Evolutionary conservation across 2,797 vertebrate species (phyloP), one percentile per base, ranked within the genome.

Genomic region (Hypotaenidia okinawae): DNA sequence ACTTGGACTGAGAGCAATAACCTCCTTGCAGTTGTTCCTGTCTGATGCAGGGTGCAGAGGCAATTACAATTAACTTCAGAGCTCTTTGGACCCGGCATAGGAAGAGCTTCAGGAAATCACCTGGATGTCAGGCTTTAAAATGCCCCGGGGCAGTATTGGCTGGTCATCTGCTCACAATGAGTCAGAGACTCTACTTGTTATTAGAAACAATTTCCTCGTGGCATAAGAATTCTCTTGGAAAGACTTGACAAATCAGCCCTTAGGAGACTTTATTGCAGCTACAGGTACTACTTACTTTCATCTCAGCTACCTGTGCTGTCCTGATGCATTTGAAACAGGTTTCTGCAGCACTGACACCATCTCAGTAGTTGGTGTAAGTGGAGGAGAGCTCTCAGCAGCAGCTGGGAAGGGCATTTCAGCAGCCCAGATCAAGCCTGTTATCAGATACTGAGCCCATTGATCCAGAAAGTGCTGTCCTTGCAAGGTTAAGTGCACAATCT

Each of bases 401-500:
- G 91, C 95, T 94, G 93, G 79, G 49, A 92, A 90, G 88, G 90
- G 82, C 87, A 79, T 54, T 80, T 67, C 82, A 52, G 57, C 84
- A 90, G 70, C 83, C 52, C 91, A 75, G 87, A 35, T 24, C 66
- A 58, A 58, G 88, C 78, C 76, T 76, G 81, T 75, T 76, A 43
- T 49, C 87, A 94, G 67, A 47, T 15, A 41, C 59, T 4, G 76
- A 82, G 89, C 35, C 64, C 76, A 10, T 61, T 93, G 96, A 93
- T 96, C 93, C 88, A 80, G 57, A 90, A 94, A 94, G 33, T 11
- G 67, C 41, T 89, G 90, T 88, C 74, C 45, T 95, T 94, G 95
- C 84, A 89, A 97, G 94, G 92, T 96, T 88, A 96, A 95, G 74
- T 84, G 93, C 88, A 30, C 64, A 92, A 35, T 84, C 86, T 94